A percentile compares a stretch with the other conserved stretches of the same genome.
Conservation (phyloP, 23 tunicate genomes). For the Halocynthia roretzi region DNA sequence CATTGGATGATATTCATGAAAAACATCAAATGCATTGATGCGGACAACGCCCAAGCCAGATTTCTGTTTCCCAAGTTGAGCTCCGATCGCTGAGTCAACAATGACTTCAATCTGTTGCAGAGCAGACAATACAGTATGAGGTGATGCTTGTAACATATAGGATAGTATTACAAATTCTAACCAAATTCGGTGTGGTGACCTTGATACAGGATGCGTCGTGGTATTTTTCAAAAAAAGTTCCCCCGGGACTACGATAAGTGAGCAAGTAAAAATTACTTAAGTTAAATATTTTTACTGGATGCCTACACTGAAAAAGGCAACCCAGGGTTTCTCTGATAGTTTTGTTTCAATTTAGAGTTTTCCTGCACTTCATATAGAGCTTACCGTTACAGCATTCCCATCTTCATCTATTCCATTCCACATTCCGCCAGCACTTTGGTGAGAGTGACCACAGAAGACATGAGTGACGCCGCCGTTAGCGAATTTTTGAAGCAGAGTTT, state of each 20-base stretch:
- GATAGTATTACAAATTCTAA: too few relatives aligned
- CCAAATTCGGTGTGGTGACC: too few relatives aligned
- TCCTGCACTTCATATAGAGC: not conserved
- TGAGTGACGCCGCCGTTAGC: constrained; percentile 60
- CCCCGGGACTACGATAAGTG: too few relatives aligned
- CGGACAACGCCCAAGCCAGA: constrained; percentile 64
- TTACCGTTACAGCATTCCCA: constrained; percentile 18
- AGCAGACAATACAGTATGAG: not conserved
- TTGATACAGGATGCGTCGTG: too few relatives aligned
- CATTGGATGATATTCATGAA: constrained; percentile 53
- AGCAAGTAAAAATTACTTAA: too few relatives aligned
- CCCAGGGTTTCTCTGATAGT: too few relatives aligned
- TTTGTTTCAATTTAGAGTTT: not conserved
- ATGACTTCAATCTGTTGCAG: constrained; percentile 55
- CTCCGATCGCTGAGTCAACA: constrained; percentile 76
- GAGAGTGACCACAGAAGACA: constrained; percentile 82
- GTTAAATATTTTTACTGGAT: not conserved
- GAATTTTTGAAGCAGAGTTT: constrained; percentile 28
- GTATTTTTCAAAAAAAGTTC: too few relatives aligned
- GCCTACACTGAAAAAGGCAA: not conserved
- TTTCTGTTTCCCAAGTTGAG: constrained; percentile 65
- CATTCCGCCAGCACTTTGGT: constrained; percentile 72
- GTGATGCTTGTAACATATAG: too few relatives aligned
- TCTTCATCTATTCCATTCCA: constrained; percentile 41
- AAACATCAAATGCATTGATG: constrained; percentile 26